Evolutionary conservation across 2,113 vertebrate genomes (phyloP).

Genomic region (Rhinichthys klamathensis): DNA sequence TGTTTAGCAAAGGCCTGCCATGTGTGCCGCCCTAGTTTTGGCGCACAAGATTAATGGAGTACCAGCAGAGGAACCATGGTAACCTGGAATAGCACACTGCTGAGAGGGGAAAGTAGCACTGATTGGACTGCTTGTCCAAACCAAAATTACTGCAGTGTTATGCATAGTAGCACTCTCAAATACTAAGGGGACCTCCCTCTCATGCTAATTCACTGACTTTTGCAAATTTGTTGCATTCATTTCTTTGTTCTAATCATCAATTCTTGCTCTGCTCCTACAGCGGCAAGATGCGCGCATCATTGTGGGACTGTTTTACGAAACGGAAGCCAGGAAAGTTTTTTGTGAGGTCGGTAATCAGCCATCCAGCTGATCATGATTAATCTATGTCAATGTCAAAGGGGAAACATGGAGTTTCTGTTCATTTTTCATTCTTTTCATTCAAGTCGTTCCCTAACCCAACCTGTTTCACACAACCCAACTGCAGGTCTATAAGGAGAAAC

Average conservation of each 20-base stretch:
- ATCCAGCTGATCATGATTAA: slow-evolving; percentile 34
- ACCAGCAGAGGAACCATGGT: slow-evolving; percentile 61
- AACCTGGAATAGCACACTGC: slow-evolving; percentile 54
- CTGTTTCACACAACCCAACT: slow-evolving; percentile 5
- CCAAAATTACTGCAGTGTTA: slow-evolving; percentile 5
- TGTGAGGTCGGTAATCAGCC: slow-evolving; percentile 84
- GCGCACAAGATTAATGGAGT: slow-evolving; percentile 64
- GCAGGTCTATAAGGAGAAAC: slow-evolving; percentile 95
- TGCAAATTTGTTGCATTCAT: slow-evolving; percentile 19
- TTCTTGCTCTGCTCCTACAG: slow-evolving; percentile 64
- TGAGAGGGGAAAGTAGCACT: slow-evolving; percentile 36
- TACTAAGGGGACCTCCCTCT: background rate
- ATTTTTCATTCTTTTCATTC: slow-evolving; percentile 17
- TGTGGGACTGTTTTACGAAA: slow-evolving; percentile 96
- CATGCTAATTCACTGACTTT: slow-evolving; percentile 9
- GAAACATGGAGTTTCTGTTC: background rate
- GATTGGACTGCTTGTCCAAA: slow-evolving; percentile 23
- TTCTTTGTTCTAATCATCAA: background rate
- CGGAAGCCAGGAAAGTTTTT: slow-evolving; percentile 93
- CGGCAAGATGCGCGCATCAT: slow-evolving; percentile 95
- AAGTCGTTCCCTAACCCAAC: background rate
- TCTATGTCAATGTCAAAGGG: slow-evolving; percentile 20
- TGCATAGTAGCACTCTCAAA: slow-evolving; percentile 1
- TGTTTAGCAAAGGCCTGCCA: slow-evolving; percentile 46
- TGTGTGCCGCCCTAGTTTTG: slow-evolving; percentile 60